Base-by-base conservation (phyloP, 2,888 invertebrate genomes). In the Oligia fasciuncula region DNA sequence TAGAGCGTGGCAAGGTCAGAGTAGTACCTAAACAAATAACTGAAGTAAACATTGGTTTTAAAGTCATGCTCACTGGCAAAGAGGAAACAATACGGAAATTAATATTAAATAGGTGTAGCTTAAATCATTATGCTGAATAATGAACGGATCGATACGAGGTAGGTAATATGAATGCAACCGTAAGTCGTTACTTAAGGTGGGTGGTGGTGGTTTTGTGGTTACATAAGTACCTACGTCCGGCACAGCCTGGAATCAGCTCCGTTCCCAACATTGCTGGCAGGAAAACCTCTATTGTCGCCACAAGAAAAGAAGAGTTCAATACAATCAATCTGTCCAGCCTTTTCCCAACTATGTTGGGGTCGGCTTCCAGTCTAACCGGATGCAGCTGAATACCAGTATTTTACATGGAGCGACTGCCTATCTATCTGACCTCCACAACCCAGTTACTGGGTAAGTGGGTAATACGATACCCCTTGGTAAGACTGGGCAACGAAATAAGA, bases 41-140 rank as follows among this genome's bases (percentile, higher is more conserved):
- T 23, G 35, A 67, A 80, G 74, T 49, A 68, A 80, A 79, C n/a
- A 67, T 72, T 51, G 29, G 23, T 73, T 79, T 66, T 57, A 23
- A 63, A 74, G 74, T 80, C 80, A 80, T 73, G 0, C 14, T 62
- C 66, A 60, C 9, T 46, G 51, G 43, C 35, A 29, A 57, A 63
- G 40, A 23, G 51, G 23, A 75, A 75, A 73, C 49, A 49, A 43
- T 43, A 13, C 40, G 79, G 57, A 66, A 57, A 43, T 49, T 67
- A 60, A 23, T 9, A n/a, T 40, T 35, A 49, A 49, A 4, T 62
- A 76, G 17, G 9, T 76, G 2, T 54, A 17, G n/a, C 35, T 77
- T 23, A 76, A 54, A 65, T 49, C 6, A 54, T 43, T 40, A 40
- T 51, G 35, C 23, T 65, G 17, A 43, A 35, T 35, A 17, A 66